phyloP scores from a whole-genome alignment of 2,113 vertebrate genomes.

The Ia io region DNA sequence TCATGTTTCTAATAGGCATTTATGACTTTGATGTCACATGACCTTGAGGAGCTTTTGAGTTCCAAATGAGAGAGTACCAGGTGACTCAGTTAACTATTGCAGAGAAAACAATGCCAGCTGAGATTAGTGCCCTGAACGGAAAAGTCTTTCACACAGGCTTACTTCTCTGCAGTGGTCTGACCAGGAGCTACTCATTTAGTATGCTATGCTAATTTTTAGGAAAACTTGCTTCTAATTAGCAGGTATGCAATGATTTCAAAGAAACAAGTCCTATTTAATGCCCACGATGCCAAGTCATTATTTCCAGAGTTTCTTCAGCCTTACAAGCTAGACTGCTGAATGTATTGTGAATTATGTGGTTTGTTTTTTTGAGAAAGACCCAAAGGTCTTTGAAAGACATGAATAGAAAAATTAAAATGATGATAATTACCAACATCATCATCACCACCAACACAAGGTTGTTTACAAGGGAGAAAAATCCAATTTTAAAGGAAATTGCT shows the following conservation, averaged over 20 bases:
- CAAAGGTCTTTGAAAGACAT: conserved; percentile 37
- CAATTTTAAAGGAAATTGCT: conserved; percentile 74
- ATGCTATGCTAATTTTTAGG: conserved; percentile 51
- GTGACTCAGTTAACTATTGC: not conserved
- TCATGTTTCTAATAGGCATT: not conserved
- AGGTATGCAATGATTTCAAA: conserved; percentile 52
- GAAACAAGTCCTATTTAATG: conserved; percentile 44
- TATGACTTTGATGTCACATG: not conserved
- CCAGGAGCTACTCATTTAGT: not conserved
- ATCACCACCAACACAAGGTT: conserved; percentile 40
- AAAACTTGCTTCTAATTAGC: conserved; percentile 61
- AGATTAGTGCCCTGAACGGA: not conserved
- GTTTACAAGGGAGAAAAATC: conserved; percentile 63
- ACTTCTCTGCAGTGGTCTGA: not conserved
- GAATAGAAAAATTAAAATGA: conserved; percentile 24
- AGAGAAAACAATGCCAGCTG: not conserved
- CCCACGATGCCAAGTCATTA: not conserved
- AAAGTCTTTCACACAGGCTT: not conserved
- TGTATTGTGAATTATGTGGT: conserved; percentile 38
- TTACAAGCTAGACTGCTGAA: conserved; percentile 10
- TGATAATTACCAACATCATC: conserved; percentile 11
- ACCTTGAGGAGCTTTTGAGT: conserved; percentile 4
- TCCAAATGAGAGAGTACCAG: not conserved
- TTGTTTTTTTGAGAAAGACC: conserved; percentile 8
- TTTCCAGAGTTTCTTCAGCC: conserved; percentile 9